Percentiles rank a stretch among this genome's conserved stretches.
Evolutionary conservation across 2,113 vertebrate species (phyloP).

Genomic region (Plecotus auritus): DNA sequence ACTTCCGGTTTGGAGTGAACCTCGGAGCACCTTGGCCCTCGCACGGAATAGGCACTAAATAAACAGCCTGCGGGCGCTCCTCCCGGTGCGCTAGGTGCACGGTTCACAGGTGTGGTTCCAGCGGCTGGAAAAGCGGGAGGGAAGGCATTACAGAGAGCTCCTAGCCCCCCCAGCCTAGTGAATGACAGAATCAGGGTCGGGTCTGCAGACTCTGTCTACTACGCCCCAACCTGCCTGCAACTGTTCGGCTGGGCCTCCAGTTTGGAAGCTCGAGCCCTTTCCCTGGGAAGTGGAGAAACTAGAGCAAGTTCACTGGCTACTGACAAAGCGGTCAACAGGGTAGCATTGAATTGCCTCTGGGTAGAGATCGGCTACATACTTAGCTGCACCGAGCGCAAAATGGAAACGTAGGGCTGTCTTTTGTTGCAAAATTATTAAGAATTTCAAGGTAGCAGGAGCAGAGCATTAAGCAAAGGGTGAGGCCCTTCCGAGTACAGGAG

Average conservation of each 20-base stretch:
- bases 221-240: background rate
- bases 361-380: background rate
- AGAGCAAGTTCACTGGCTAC: background rate
- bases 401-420: background rate
- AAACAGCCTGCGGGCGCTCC: background rate
- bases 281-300: no score
- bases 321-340: background rate
- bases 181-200: background rate
- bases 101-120: background rate
- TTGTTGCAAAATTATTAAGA: background rate
- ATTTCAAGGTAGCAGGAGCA: background rate
- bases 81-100: fast-evolving
- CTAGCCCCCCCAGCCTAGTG: background rate
- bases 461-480: background rate
- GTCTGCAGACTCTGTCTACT: background rate
- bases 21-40: background rate
- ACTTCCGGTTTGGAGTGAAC: background rate
- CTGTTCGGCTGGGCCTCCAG: background rate
- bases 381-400: background rate
- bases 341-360: background rate
- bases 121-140: background rate
- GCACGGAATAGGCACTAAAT: background rate
- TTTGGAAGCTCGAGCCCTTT: background rate
- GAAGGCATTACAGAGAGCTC: background rate
- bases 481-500: background rate